phyloP scores from a whole-genome alignment of 2,888 invertebrate species.

The Charanyca ferruginea region DNA sequence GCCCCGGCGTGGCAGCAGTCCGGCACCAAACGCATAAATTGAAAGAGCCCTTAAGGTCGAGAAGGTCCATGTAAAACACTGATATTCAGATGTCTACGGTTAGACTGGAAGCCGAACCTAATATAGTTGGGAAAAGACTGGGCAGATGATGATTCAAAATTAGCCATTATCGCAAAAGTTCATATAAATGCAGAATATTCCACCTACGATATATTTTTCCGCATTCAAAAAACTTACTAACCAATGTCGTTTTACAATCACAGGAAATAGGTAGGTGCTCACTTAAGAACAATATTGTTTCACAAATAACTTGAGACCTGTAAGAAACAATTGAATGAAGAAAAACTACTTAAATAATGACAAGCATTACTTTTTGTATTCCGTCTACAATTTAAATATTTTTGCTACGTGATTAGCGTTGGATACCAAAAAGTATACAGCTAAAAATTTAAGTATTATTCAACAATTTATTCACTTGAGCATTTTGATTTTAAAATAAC shows the following conservation, averaged over 20 bases:
- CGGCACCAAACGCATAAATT: too few species aligned
- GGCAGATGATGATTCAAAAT: too few species aligned
- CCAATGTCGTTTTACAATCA: constrained; percentile 2
- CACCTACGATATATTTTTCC: too few species aligned
- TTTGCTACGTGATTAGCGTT: constrained; percentile 3
- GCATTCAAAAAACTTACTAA: neutral
- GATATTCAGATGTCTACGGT: too few species aligned
- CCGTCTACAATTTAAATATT: constrained; percentile 15
- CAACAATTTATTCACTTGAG: too few species aligned
- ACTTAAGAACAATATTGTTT: neutral
- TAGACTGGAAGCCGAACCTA: too few species aligned
- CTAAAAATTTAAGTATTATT: neutral
- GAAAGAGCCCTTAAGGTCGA: too few species aligned
- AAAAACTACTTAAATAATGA: constrained; percentile 28
- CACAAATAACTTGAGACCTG: neutral
- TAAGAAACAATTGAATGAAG: constrained; percentile 30
- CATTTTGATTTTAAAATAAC: neutral
- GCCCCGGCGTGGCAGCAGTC: too few species aligned
- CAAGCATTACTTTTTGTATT: constrained; percentile 25
- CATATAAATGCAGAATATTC: too few species aligned
- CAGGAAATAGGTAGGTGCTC: constrained; percentile 3
- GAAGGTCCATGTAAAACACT: too few species aligned
- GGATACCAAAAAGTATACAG: constrained; percentile 4
- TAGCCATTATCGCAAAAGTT: too few species aligned
- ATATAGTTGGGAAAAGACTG: too few species aligned